Percentiles rank a stretch among this genome's conserved stretches.
These are phyloP conservation scores for Hesperophylax magnus DNA, from an alignment of 1,140 invertebrate genomes.

Conservation along the genomic window DNA sequence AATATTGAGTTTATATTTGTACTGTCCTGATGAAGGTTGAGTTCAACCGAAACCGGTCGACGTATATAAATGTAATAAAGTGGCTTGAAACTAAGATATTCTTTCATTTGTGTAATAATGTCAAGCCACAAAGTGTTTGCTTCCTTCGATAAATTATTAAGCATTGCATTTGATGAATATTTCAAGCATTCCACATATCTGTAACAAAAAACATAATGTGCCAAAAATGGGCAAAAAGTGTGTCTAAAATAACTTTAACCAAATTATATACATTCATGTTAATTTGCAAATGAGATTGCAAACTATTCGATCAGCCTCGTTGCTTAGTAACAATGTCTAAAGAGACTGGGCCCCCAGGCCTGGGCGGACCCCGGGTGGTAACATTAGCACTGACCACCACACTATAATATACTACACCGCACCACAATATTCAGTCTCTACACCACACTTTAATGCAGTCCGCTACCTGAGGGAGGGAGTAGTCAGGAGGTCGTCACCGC, in stretches of 20 bases:
- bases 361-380: conserved; percentile 5
- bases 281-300: not conserved
- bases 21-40: too few relatives aligned
- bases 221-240: not conserved
- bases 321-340: not conserved
- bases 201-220: not conserved
- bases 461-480: not conserved
- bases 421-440: not conserved
- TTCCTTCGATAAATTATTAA: too few relatives aligned
- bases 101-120: too few relatives aligned
- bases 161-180: not conserved
- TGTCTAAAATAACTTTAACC: not conserved
- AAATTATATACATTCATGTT: not conserved
- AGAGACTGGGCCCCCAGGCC: not conserved
- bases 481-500: not conserved
- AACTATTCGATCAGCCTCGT: not conserved
- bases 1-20: too few relatives aligned
- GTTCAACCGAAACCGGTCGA: too few relatives aligned
- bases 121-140: too few relatives aligned
- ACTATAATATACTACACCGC: not conserved
- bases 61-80: too few relatives aligned
- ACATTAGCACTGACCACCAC: not conserved
- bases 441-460: not conserved
- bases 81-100: too few relatives aligned
- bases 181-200: not conserved